phyloP scores from a whole-genome alignment of 2,888 invertebrate species.

The Zele albiditarsus region DNA sequence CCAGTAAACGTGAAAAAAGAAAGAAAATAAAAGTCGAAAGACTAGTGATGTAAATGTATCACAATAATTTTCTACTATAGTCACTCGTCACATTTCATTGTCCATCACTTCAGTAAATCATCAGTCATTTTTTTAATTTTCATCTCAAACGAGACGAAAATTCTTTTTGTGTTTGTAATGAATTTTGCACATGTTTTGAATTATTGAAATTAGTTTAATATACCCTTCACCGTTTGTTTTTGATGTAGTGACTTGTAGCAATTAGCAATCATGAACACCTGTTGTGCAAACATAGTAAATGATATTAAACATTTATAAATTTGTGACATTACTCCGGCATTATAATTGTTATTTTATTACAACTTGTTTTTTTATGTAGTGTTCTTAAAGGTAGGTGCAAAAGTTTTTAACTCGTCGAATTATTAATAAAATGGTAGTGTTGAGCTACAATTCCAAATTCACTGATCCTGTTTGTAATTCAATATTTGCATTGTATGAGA shows the following conservation, averaged over 20 bases:
- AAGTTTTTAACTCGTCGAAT: no score
- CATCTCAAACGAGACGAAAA: not conserved
- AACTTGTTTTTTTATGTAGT: not conserved
- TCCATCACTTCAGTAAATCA: not conserved
- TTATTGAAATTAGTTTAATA: not conserved
- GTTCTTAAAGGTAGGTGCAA: no score
- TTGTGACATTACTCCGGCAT: not conserved
- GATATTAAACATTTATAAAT: slow-evolving; percentile 1
- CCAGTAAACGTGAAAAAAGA: not conserved
- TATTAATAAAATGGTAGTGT: no score
- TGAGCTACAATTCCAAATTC: no score
- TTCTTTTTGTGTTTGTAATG: not conserved
- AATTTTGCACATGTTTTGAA: not conserved
- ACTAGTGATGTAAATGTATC: not conserved
- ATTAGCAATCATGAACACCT: not conserved
- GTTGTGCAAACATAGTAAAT: not conserved
- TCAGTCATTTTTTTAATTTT: not conserved
- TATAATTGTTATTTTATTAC: not conserved
- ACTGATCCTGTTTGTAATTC: no score
- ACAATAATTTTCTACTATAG: not conserved
- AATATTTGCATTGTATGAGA: no score
- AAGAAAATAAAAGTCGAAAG: not conserved
- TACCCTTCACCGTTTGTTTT: not conserved
- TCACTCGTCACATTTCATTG: not conserved
- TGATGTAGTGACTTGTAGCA: not conserved